phyloP scores from a whole-genome alignment of 1,140 invertebrate species.

The Augochlora pura region DNA sequence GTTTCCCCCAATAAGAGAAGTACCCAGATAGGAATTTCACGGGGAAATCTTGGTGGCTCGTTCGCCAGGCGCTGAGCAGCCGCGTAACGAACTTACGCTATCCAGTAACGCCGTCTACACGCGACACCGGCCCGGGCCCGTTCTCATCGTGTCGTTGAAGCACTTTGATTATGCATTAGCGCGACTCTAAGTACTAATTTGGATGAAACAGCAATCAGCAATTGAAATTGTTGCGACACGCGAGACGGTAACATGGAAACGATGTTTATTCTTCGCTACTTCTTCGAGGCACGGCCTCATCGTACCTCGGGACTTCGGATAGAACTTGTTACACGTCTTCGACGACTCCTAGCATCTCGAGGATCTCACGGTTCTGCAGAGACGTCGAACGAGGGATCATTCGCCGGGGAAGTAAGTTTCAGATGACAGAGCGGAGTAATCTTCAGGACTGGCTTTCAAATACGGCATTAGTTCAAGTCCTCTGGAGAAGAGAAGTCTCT shows the following conservation, averaged over 20 bases:
- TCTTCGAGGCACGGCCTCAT: not conserved
- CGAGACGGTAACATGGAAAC: not conserved
- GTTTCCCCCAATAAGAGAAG: constrained; percentile 43
- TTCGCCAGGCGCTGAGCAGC: not conserved
- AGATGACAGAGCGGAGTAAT: not conserved
- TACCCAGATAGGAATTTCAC: constrained; percentile 45
- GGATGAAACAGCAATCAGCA: constrained; percentile 43
- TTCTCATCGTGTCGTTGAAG: constrained; percentile 8
- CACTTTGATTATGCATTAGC: constrained; percentile 43
- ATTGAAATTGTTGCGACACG: constrained; percentile 24
- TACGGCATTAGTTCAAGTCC: not conserved
- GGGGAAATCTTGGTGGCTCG: constrained; percentile 42
- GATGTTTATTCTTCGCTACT: not conserved
- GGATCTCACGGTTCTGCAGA: not conserved
- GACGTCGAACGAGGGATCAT: not conserved
- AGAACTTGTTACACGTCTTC: not conserved
- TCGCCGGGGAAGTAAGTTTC: not conserved
- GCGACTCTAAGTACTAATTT: constrained; percentile 24
- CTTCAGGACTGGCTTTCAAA: not conserved
- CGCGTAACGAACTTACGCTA: constrained; percentile 46
- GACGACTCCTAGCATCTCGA: not conserved
- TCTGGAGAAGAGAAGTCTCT: not conserved
- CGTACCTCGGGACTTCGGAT: not conserved
- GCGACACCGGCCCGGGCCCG: not conserved
- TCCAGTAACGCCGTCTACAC: constrained; percentile 22